Evolutionary conservation across 2,797 vertebrate genomes (phyloP), one percentile per base, ranked within the genome.

Genomic region (Denticeps clupeoides): DNA sequence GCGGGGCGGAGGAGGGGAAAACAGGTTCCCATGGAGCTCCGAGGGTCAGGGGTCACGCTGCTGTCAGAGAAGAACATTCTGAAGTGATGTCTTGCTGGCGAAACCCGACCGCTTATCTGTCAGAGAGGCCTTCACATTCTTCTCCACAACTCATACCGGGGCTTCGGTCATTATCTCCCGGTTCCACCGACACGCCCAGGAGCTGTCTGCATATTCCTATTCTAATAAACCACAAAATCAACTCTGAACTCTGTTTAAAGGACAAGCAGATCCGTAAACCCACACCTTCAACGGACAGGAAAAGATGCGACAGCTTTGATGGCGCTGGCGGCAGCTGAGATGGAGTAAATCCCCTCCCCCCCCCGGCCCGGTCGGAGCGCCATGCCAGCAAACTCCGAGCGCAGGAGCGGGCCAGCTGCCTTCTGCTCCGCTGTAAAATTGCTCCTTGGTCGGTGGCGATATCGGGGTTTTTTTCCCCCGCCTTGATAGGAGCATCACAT

Each of bases 401-500:
- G 78, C 83, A 83, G 83, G 80, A 84, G 82, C 77, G 80, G n/a
- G 80, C 79, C 79, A 82, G 80, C 80, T 83, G 81, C 83, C 81
- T 82, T 82, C 79, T 82, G 78, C 81, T 79, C 76, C 80, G 78
- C 81, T 79, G 81, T 79, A 77, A 83, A 84, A 86, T 83, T 83
- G 79, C 80, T 83, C 80, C 80, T 78, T 78, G 78, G 81, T 83
- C 80, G 80, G 77, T 74, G 73, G 79, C 74, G 78, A 82, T 80
- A 80, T 81, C 77, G 77, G 80, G 78, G 81, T 82, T 90, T 87
- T 89, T 84, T 82, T 84, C 82, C 22, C 37, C 58, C 55, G 53
- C 54, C 88, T 82, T 88, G 87, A 90, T 90, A 89, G 89, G 90
- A 87, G 78, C 68, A 78, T 90, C 87, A 87, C 89, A 89, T 88